Evolutionary conservation across 2,888 invertebrate genomes (phyloP).

Genomic region (Diplazon laetatorius): DNA sequence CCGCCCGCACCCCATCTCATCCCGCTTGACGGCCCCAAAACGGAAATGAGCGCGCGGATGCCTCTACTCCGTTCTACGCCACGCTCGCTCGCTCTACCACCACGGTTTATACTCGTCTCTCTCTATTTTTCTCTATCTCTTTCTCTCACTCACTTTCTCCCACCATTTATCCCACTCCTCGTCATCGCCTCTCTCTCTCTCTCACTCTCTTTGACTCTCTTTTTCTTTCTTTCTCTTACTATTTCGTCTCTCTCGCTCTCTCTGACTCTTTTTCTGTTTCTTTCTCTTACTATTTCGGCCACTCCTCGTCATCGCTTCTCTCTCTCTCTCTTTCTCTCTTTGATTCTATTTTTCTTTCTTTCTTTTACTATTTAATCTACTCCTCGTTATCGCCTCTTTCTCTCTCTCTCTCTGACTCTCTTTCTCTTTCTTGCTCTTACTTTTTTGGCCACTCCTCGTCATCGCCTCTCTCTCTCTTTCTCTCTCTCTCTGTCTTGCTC

Average conservation of each 20-base stretch:
- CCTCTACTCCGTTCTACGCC: conserved; percentile 73
- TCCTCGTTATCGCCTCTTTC: no score
- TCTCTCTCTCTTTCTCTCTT: no score
- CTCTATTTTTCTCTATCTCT: conserved; percentile 48
- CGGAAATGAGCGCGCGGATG: conserved; percentile 83
- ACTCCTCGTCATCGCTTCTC: no score
- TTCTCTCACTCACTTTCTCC: conserved; percentile 53
- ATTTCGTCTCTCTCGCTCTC: no score
- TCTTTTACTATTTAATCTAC: no score
- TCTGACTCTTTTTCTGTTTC: no score
- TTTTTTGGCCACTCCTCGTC: conserved; percentile 33
- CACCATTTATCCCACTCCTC: neutral
- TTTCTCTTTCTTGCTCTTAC: conserved; percentile 47
- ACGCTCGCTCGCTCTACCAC: conserved; percentile 60
- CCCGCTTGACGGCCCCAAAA: conserved; percentile 71
- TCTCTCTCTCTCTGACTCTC: conserved; percentile 20
- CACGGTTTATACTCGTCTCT: conserved; percentile 48
- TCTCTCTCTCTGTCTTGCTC: conserved; percentile 53
- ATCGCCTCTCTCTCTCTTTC: conserved; percentile 20
- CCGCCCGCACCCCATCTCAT: conserved; percentile 55
- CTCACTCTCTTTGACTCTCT: no score
- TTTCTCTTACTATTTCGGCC: no score
- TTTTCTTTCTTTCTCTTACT: no score
- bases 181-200: no score
- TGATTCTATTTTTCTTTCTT: no score